Base-by-base conservation (phyloP, 2,888 invertebrate genomes). In the Spisula solida region DNA sequence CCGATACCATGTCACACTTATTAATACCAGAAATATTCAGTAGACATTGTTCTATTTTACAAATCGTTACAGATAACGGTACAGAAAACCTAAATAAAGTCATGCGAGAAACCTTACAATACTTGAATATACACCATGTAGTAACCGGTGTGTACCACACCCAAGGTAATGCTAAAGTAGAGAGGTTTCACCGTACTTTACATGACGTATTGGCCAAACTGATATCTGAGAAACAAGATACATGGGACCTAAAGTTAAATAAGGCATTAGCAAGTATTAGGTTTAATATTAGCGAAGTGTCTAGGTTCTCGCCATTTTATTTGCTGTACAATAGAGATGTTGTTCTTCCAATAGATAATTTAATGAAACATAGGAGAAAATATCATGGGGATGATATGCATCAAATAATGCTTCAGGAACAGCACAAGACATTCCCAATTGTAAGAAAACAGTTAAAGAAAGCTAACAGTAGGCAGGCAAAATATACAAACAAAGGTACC, bases 21-120 rank as follows among this genome's bases (percentile, higher is more conserved):
- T 31, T 91, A n/a, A 79, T 91, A 29, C 88, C 89, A 29, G 86
- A 92, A 25, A 87, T 92, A 55, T 86, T 91, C 47, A 88, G 91
- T 16, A 78, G 90, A n/a, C 88, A 55, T 82, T 84, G 86, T 0
- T 86, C 81, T 60, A 82, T 85, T 0, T 66, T 90, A 29, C 66
- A 82, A 25, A 85, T 90, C 10, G 85, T 87, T 14, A 51, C 85
- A 8, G 81, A 86, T 29, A 81, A 81, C 34, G 82, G 82, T 0
- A 48, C 86, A 29, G 86, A 86, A 34, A 82, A 82, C 75, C 51
- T 81, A 0, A 86, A 70, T 25, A 70, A 75, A 18, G 34, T 51
- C 4, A 16, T 86, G 20, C 31, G 20, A 34, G 78, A 70, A 34
- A 47, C 55, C 12, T 20, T 86, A 31, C 0, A 66, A 25, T 0